Evolutionary conservation across 1,140 invertebrate genomes (phyloP), one percentile per base, ranked within the genome.

Genomic region (Hirudo medicinalis): DNA sequence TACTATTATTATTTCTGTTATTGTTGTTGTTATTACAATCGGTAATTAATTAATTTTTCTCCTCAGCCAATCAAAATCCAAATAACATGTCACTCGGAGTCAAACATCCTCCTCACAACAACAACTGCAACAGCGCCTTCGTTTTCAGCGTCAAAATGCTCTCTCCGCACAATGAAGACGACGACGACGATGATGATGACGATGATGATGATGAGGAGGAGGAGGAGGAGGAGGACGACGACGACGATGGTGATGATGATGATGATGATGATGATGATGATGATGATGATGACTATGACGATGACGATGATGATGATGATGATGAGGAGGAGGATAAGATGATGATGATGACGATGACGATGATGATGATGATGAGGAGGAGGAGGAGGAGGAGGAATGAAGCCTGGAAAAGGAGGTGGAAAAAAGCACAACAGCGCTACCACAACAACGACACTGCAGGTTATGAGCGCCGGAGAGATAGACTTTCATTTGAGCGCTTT

Each of bases 251-350:
- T 43, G 43, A 69, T 5, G 4, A 69, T 69, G 43, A 43, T 69
- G n/a, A 69, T 69, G 43, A 69, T 43, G 43, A 43, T 4, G 43
- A 69, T 69, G 43, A 43, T 43, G n/a, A 5, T 69, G 43, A 69
- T 43, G 43, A 69, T 22, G 43, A 43, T 43, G 43, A 69, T 43
- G 68, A 69, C 49, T 3, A 69, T 69, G 68, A 69, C 40, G 43
- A 69, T 69, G 68, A 69, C 40, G 68, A 69, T 69, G 68, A 69
- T 69, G 68, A 69, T 11, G 29, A 43, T 57, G 25, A 57, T 57
- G 54, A 57, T 57, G 20, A n/a, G 2, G 25, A 20, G 2, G 25
- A 57, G 2, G 54, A 57, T 9, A 57, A 3, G 54, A 57, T 9
- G 29, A 63, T 63, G 29, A 25, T n/a, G 57, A 63, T n/a, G 57